A percentile compares a stretch with the other conserved stretches of the same genome.
Evolutionary conservation across 2,888 invertebrate species (phyloP).

Genomic region (Phaonia tiefii): DNA sequence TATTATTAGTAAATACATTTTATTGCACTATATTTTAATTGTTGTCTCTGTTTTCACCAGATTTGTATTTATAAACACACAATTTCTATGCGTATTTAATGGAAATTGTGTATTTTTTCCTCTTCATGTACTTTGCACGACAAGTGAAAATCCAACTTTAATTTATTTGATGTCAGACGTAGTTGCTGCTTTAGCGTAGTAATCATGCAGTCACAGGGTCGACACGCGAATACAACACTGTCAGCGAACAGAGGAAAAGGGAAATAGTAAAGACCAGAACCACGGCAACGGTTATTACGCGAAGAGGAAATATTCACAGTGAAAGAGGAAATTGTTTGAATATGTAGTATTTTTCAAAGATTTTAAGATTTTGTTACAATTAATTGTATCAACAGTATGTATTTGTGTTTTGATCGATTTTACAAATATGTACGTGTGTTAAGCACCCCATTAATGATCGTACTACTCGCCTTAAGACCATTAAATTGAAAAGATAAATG

Average conservation of each 20-base stretch:
- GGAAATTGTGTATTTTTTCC: not conserved
- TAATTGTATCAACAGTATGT: too few species aligned
- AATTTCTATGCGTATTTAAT: not conserved
- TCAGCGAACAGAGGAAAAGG: not conserved
- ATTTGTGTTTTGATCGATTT: too few species aligned
- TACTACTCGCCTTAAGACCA: too few species aligned
- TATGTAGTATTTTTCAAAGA: too few species aligned
- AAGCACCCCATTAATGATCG: too few species aligned
- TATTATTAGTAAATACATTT: slow-evolving; percentile 78
- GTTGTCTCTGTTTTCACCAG: slow-evolving; percentile 21
- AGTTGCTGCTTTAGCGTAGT: not conserved
- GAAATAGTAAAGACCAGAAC: too few species aligned
- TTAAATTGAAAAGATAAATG: too few species aligned
- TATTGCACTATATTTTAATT: slow-evolving; percentile 66
- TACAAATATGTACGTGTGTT: too few species aligned
- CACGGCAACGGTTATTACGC: too few species aligned
- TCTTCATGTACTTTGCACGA: not conserved
- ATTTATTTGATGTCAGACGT: slow-evolving; percentile 4
- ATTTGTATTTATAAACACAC: not conserved
- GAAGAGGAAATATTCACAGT: too few species aligned
- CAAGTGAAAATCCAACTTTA: not conserved
- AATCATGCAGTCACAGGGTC: not conserved
- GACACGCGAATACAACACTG: not conserved
- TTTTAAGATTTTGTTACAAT: too few species aligned
- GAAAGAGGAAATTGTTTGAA: too few species aligned